These are phyloP conservation scores for Brachylomia viminalis DNA, from an alignment of 2,888 invertebrate genomes.

Conservation along the genomic window DNA sequence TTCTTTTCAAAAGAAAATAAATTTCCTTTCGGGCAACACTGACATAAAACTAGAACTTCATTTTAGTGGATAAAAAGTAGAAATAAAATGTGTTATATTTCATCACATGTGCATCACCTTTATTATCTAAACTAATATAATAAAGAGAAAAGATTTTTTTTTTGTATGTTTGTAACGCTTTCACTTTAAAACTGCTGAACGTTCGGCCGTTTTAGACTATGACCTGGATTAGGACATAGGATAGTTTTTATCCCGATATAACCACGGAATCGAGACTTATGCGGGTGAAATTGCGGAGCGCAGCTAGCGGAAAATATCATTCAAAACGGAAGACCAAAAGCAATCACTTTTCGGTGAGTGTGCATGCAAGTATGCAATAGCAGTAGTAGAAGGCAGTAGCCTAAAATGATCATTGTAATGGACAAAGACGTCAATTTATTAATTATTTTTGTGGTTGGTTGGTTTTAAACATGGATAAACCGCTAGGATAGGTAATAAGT, in stretches of 20 bases:
- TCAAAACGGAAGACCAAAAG: not conserved
- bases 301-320: not conserved
- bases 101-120: not conserved
- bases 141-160: too few species aligned
- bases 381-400: too few species aligned
- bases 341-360: not conserved
- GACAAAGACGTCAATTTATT: not conserved
- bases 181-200: too few species aligned
- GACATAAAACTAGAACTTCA: constrained; percentile 38
- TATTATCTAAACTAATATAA: not conserved
- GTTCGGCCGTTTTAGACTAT: too few species aligned
- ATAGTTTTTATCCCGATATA: too few species aligned
- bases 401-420: not conserved
- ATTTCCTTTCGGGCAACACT: constrained; percentile 55
- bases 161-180: too few species aligned
- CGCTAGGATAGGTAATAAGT: not conserved
- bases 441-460: not conserved
- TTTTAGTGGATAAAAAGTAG: constrained; percentile 7
- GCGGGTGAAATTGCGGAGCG: too few species aligned
- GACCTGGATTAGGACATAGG: too few species aligned
- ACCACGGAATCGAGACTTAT: too few species aligned
- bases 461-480: not conserved
- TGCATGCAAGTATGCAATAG: not conserved
- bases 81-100: not conserved
- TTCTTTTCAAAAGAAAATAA: constrained; percentile 65